A percentile compares a stretch with the other conserved stretches of the same genome.
phyloP scores from a whole-genome alignment of 2,797 vertebrate species.

The Lates japonicus region DNA sequence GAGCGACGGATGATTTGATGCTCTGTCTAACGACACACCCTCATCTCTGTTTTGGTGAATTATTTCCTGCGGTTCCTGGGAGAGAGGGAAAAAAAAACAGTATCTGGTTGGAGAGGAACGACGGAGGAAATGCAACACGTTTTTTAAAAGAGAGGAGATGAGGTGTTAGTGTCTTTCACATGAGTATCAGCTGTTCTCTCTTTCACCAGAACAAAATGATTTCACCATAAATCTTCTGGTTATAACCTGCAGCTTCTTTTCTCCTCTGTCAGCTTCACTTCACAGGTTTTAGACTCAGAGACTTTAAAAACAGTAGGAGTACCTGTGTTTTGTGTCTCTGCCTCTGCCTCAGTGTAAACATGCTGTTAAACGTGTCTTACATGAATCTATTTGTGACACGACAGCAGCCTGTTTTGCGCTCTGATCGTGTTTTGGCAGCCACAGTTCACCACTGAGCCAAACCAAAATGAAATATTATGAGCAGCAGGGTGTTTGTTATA shows the following conservation, averaged over 20 bases:
- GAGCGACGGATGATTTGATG: background rate
- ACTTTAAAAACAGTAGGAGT: too few relatives aligned
- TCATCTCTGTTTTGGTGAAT: background rate
- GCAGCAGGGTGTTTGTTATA: background rate
- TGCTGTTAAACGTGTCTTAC: background rate
- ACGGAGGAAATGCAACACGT: constrained; percentile 34
- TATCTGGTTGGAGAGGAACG: background rate
- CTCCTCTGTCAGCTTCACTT: background rate
- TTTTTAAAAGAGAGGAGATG: constrained; percentile 13
- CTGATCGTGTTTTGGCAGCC: background rate
- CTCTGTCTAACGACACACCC: constrained; percentile 20
- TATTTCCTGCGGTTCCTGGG: constrained; percentile 4
- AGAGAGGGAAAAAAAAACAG: background rate
- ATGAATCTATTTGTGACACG: background rate
- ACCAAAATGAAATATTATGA: background rate
- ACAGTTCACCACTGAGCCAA: background rate
- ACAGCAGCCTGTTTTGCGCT: background rate
- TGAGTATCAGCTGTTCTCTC: background rate
- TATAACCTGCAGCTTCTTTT: background rate
- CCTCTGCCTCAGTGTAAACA: background rate
- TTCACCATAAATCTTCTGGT: background rate
- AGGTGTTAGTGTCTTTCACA: constrained; percentile 26
- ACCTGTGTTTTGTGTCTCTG: background rate
- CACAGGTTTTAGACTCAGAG: background rate
- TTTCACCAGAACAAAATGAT: background rate